Evolutionary conservation across 2,888 invertebrate genomes (phyloP), one percentile per base, ranked within the genome.

Genomic region (Xanthia icteritia): DNA sequence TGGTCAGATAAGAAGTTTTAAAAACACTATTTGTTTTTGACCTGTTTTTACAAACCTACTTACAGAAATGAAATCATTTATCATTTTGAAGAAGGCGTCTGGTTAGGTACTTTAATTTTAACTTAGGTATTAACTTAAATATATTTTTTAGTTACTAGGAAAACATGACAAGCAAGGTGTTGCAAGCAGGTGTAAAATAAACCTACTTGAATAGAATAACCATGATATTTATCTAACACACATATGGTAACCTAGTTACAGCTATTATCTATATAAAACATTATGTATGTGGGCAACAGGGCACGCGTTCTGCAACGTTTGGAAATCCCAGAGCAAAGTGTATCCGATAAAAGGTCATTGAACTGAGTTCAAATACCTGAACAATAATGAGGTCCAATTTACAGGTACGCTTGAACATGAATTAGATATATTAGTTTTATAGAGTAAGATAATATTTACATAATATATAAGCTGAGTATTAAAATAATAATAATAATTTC

Each of bases 191-290:
- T 73, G 68, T 51, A n/a, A 56, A 51, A 36, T 1, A 39, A 27
- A 63, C 31, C 39, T 56, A 39, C 9, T 54, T 45, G 23, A 58
- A 58, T 51, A 42, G 42, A 65, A 56, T 66, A 73, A 69, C 36
- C n/a, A 70, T 45, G 13, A 17, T 66, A 72, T 67, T 63, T 73
- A 70, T 72, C 51, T 61, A 58, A 65, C 13, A 4, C 61, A 75
- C 78, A 68, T 71, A 68, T 45, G 72, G 48, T 79, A 36, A 72
- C 83, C 74, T 58, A 78, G 77, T 42, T 82, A 66, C 36, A 39
- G 31, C 9, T 36, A 54, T 69, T 65, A 63, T 63, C 27, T 4
- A 54, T 45, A 58, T 69, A 36, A 69, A 63, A 42, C 65, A 56
- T 15, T 31, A 39, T n/a, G 4, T 27, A 68, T 31, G 68, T 66